Evolutionary conservation across 2,888 invertebrate genomes (phyloP).

Genomic region (Sarcophaga rosellei): DNA sequence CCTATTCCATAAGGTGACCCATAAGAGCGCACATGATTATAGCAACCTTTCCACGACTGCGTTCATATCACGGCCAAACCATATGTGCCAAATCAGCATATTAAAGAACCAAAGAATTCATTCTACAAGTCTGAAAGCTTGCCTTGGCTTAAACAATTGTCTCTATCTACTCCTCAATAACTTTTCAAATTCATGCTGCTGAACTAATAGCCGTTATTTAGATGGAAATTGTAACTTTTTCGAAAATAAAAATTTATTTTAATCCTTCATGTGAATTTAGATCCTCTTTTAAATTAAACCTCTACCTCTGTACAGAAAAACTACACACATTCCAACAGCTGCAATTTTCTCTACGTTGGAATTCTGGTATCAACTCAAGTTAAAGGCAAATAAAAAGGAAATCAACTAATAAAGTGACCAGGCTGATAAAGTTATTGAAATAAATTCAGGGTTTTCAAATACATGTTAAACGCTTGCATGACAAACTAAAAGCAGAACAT

Average conservation of each 20-base stretch:
- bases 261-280: neutral
- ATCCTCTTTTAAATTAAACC: neutral
- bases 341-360: slow-evolving; percentile 20
- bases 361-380: slow-evolving; percentile 37
- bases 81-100: too few relatives aligned
- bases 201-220: too few relatives aligned
- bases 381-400: slow-evolving; percentile 4
- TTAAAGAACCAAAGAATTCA: too few relatives aligned
- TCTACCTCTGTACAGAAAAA: neutral
- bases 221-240: too few relatives aligned
- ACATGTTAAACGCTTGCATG: slow-evolving; percentile 32
- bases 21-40: too few relatives aligned
- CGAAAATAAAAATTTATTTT: neutral
- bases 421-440: slow-evolving; percentile 67
- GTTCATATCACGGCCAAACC: too few relatives aligned
- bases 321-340: slow-evolving; percentile 36
- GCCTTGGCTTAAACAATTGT: too few relatives aligned
- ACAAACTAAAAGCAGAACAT: slow-evolving; percentile 58
- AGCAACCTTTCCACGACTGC: too few relatives aligned
- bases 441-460: slow-evolving; percentile 64
- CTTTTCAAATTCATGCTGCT: too few relatives aligned
- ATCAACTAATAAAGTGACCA: slow-evolving; percentile 44
- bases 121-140: too few relatives aligned
- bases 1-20: too few relatives aligned
- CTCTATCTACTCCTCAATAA: too few relatives aligned